These are phyloP conservation scores for Palythoa heliodiscus DNA, from an alignment of 92 coral and sea anemone species.

Conservation along the genomic window DNA sequence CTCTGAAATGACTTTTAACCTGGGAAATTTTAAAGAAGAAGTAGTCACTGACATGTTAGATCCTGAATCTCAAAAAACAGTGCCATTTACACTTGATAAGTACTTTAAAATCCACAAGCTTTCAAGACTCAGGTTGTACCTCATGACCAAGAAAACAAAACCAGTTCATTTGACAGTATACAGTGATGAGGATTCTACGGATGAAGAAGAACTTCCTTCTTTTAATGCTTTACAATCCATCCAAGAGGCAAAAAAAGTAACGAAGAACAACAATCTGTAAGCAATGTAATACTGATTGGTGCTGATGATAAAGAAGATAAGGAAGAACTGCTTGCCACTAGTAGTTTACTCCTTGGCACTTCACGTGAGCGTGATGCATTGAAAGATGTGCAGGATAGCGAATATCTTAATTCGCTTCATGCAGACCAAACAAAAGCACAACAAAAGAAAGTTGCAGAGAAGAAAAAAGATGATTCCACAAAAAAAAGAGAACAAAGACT, in stretches of 20 bases:
- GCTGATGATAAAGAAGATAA: neutral
- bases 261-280: neutral
- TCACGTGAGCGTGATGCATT: constrained; percentile 44
- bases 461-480: constrained; percentile 2
- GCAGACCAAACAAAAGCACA: constrained; percentile 46
- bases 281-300: neutral
- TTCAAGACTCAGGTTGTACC: constrained; percentile 56
- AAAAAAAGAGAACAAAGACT: constrained; percentile 32
- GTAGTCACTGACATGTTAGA: constrained; percentile 16
- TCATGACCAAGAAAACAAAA: constrained; percentile 43
- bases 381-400: constrained; percentile 42
- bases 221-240: neutral
- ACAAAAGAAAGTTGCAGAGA: constrained; percentile 28
- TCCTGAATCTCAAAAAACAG: neutral
- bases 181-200: constrained; percentile 8
- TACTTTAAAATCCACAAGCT: constrained; percentile 43
- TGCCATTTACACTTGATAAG: constrained; percentile 18
- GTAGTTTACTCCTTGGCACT: constrained; percentile 35
- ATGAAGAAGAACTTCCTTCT: neutral
- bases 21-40: constrained; percentile 50
- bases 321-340: neutral
- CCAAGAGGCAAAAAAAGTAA: constrained; percentile 1
- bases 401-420: constrained; percentile 44
- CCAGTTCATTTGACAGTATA: constrained; percentile 1
- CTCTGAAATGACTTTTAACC: constrained; percentile 36